phyloP scores from a whole-genome alignment of 2,113 vertebrate genomes.

The Aviceda subcristata region DNA sequence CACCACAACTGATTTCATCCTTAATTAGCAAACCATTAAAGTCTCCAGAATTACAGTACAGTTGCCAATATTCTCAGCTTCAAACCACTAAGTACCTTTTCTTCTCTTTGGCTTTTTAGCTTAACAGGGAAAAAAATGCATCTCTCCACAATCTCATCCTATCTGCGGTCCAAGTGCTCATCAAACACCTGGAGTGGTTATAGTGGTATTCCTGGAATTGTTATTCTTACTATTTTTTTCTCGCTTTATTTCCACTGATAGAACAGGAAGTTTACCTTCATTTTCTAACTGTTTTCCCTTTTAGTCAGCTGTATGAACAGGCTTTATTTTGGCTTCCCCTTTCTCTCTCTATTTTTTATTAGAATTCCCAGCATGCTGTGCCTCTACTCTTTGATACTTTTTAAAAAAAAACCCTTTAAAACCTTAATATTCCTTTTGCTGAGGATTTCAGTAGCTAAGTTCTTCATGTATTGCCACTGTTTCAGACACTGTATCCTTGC shows the following conservation, averaged over 20 bases:
- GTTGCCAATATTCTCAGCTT: constrained; percentile 28
- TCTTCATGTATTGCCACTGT: not conserved
- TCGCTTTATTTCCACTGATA: not conserved
- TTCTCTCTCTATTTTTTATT: not conserved
- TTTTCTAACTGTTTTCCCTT: not conserved
- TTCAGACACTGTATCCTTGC: not conserved
- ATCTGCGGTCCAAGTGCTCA: not conserved
- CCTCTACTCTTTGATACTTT: not conserved
- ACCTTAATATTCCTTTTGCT: not conserved
- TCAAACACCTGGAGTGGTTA: not conserved
- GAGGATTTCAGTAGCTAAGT: not conserved
- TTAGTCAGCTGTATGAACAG: not conserved
- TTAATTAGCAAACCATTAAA: constrained; percentile 30
- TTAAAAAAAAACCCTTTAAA: not conserved
- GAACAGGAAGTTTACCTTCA: not conserved
- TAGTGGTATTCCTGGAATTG: not conserved
- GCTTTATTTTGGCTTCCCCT: not conserved
- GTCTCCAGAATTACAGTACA: not conserved
- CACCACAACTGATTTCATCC: not conserved
- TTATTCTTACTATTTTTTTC: not conserved
- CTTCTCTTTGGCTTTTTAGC: not conserved
- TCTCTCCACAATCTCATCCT: not conserved
- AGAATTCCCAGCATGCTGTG: not conserved
- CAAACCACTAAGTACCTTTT: constrained; percentile 19
- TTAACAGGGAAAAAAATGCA: not conserved